Base-by-base conservation (phyloP, 92 coral and sea anemone species). In the Palythoa grandiflora region DNA sequence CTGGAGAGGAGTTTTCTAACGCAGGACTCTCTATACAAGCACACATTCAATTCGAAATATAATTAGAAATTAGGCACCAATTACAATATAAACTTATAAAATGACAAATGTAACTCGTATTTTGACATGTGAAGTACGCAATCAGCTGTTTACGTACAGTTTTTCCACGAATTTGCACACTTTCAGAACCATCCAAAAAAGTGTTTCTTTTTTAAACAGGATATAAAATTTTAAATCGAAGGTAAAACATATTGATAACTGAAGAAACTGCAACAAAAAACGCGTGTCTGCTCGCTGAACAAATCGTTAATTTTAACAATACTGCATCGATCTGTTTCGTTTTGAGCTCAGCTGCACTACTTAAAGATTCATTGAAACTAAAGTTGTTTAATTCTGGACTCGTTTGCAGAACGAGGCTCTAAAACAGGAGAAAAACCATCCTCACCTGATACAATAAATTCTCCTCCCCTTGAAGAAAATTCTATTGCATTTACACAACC, bases 401-500 rank as follows among this genome's bases (percentile, higher is more conserved):
- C 19, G 65, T 59, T 44, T 44, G 50, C 50, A 44, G 50, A 44
- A 44, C n/a, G 1, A 17, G 35, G 28, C 9, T 63, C 36, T 63
- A 63, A 63, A 19, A 63, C 35, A 63, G 50, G n/a, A 65, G 2
- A 65, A 17, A 65, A 19, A 7, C 28, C 13, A 7, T 20, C 6
- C 75, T 57, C 87, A 97, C 99, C 99, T 92, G 99, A 97, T 15
- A 91, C 99, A 60, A 97, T 91, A 81, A 90, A 94, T 76, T 95
- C 98, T 38, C 99, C 99, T 54, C 98, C 96, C 65, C 87, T 89
- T 17, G 92, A 93, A 0, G 98, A 97, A 89, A 97, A 94, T 83
- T 92, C 99, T 53, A 97, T 87, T 6, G 99, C 99, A 91, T 97
- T 97, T 21, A 97, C 99, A 76, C 99, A 97, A 12, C 98, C 98